Percentiles rank a stretch among this genome's conserved stretches.
phyloP scores from a whole-genome alignment of 2,797 vertebrate species.

The Botia almorhae region DNA sequence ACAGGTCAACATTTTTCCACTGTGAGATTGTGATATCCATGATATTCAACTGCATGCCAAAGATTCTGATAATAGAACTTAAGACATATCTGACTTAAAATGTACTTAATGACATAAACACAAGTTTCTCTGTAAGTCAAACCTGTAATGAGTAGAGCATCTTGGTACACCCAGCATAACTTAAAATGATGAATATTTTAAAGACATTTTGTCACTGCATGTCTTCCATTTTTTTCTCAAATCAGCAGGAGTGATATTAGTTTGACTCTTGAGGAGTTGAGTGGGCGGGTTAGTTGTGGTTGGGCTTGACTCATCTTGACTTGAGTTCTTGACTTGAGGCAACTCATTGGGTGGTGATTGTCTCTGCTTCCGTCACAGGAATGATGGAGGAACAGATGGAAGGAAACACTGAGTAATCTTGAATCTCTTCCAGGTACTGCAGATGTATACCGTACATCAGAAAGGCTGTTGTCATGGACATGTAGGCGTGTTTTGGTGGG shows the following conservation, averaged over 20 bases:
- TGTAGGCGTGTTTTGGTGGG: constrained; percentile 4
- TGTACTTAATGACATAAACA: too few species aligned
- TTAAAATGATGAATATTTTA: too few species aligned
- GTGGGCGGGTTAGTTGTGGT: neutral
- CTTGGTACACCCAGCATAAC: too few species aligned
- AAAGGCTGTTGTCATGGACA: constrained; percentile 21
- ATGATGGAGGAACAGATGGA: neutral
- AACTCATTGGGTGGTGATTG: neutral
- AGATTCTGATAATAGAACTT: too few species aligned
- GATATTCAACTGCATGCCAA: too few species aligned
- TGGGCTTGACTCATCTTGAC: neutral
- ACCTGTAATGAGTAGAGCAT: too few species aligned
- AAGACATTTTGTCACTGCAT: neutral
- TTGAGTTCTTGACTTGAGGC: neutral
- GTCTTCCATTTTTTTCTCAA: neutral
- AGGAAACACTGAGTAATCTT: neutral
- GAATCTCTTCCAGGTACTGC: neutral
- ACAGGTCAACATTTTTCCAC: too few species aligned
- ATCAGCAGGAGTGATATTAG: neutral
- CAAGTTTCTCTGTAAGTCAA: too few species aligned
- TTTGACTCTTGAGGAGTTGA: neutral
- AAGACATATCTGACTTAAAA: too few species aligned
- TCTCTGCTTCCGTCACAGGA: neutral
- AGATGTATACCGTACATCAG: neutral
- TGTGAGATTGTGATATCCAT: too few species aligned